Evolutionary conservation across 1,140 invertebrate genomes (phyloP), one percentile per base, ranked within the genome.

Genomic region (Panulirus ornatus): DNA sequence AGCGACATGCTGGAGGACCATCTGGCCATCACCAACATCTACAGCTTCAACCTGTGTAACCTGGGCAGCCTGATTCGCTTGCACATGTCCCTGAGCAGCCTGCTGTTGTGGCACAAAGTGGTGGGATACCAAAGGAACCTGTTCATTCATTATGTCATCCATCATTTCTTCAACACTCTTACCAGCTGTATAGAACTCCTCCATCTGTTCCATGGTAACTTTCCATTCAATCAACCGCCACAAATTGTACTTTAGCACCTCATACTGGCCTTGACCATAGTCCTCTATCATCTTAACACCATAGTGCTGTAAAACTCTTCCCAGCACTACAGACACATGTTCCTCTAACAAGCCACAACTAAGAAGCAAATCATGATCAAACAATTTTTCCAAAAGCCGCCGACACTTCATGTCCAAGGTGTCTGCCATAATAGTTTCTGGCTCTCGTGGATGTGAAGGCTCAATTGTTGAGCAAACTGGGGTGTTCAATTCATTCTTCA

Each of bases 161-260:
- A 92, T 92, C 92, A 92, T 92, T 40, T 92, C 92, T 82, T 92
- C 92, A 14, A 92, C 92, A 83, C 90, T 92, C 76, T 92, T 92
- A 16, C 90, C 90, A 11, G 87, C 92, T 34, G 86, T 81, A n/a
- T 92, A 92, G 75, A 92, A 92, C 58, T 92, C 92, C 40, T 92
- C 92, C 92, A 92, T 92, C 44, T 92, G 92, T 73, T 92, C 92
- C 82, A 92, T 92, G 8, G 92, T 92, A 30, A 92, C 92, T 58
- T 92, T 92, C 92, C 92, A 92, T 42, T 92, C 92, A 27, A 92
- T 92, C 34, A 92, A 73, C 22, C 92, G 88, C 92, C 92, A 92
- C n/a, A 92, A 70, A 63, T 92, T 92, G 63, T 92, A 92, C 42
- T 92, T 92, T 9, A 92, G 75, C 16, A 92, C 92, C 71, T 92